Percentiles rank a stretch among this genome's conserved stretches.
These are phyloP conservation scores for Callocephalon fimbriatum DNA, from an alignment of 2,113 vertebrate genomes.

Conservation along the genomic window DNA sequence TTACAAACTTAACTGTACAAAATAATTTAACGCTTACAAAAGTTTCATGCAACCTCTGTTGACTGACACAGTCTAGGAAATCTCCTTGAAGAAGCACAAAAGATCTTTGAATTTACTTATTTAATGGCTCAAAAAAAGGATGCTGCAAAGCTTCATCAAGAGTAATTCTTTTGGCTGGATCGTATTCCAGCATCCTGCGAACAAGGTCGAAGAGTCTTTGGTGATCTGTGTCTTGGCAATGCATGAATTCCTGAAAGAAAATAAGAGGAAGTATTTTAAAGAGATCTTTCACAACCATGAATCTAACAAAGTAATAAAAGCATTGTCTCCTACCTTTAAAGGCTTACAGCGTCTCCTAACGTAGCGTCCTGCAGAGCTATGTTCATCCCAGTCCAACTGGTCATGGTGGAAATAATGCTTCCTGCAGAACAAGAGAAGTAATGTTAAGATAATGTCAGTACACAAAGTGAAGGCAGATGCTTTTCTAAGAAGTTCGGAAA, in stretches of 20 bases:
- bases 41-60: constrained; percentile 74
- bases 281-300: neutral
- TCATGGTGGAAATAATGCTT: constrained; percentile 89
- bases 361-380: constrained; percentile 89
- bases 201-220: constrained; percentile 92
- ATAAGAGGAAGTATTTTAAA: neutral
- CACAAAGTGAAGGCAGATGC: neutral
- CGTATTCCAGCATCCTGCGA: constrained; percentile 92
- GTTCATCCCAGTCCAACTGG: constrained; percentile 91
- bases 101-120: constrained; percentile 71
- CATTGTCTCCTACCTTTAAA: constrained; percentile 81
- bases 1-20: constrained; percentile 83
- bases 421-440: constrained; percentile 60
- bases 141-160: constrained; percentile 91
- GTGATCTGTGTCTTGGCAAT: constrained; percentile 86
- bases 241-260: constrained; percentile 87
- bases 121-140: constrained; percentile 86
- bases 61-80: constrained; percentile 93
- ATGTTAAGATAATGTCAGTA: neutral
- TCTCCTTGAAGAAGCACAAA: constrained; percentile 83
- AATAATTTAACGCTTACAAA: constrained; percentile 85
- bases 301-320: neutral
- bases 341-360: constrained; percentile 93
- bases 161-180: constrained; percentile 89
- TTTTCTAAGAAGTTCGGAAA: neutral